Conservation (phyloP, 2,888 invertebrate species). For the Drosophila kokeensis region DNA sequence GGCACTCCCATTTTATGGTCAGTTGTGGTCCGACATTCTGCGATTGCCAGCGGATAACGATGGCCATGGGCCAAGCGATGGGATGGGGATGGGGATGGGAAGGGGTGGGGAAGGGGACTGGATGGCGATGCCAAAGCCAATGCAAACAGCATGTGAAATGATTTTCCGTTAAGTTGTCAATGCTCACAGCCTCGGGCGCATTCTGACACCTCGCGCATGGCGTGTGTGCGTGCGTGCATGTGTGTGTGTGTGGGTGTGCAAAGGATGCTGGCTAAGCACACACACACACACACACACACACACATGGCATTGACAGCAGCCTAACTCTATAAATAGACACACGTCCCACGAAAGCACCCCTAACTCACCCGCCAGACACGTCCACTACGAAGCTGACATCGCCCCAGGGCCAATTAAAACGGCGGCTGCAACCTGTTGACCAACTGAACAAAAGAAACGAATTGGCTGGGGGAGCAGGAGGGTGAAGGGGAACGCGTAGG, state of each 20-base stretch:
- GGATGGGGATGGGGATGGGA: not conserved
- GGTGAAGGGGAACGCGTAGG: not conserved
- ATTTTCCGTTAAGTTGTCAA: slow-evolving; percentile 70
- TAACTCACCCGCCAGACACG: slow-evolving; percentile 1
- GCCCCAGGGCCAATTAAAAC: slow-evolving; percentile 41
- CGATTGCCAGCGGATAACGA: slow-evolving; percentile 2
- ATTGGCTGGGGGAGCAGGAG: slow-evolving; percentile 1
- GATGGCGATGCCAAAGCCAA: not conserved
- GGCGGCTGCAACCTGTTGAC: slow-evolving; percentile 52
- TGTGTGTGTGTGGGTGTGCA: not conserved
- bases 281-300: slow-evolving; percentile 11
- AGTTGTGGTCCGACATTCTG: slow-evolving; percentile 27
- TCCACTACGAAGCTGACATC: slow-evolving; percentile 8
- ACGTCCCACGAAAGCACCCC: not conserved
- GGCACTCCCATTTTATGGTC: slow-evolving; percentile 34
- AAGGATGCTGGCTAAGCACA: not conserved
- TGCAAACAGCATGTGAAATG: slow-evolving; percentile 60
- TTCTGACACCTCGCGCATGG: slow-evolving; percentile 30
- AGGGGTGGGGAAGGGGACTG: not conserved
- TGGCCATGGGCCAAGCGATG: not conserved
- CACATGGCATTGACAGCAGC: slow-evolving; percentile 15
- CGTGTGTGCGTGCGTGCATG: not conserved
- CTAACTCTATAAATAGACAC: slow-evolving; percentile 43
- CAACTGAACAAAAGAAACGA: slow-evolving; percentile 22
- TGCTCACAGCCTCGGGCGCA: slow-evolving; percentile 17